Percentiles rank a stretch among this genome's conserved stretches.
phyloP scores from a whole-genome alignment of 2,888 invertebrate species.

The Eutolmus rufibarbis region DNA sequence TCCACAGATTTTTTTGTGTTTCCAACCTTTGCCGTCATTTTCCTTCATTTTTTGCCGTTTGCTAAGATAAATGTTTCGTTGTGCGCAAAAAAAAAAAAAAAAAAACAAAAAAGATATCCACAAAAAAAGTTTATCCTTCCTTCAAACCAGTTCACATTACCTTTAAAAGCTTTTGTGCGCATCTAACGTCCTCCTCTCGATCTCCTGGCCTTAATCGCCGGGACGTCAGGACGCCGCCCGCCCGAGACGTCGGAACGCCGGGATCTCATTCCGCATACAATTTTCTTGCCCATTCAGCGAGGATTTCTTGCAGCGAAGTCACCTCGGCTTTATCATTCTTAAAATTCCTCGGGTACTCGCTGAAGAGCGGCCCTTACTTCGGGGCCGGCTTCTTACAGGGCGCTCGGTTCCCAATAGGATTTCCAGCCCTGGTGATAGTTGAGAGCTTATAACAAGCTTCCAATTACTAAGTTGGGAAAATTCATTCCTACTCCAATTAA shows the following conservation, averaged over 20 bases:
- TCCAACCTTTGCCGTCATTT: constrained; percentile 35
- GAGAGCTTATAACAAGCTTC: constrained; percentile 30
- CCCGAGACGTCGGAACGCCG: too few species aligned
- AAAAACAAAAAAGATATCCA: too few species aligned
- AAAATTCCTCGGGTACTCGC: background rate
- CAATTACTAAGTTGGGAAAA: constrained; percentile 24
- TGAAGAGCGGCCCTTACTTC: background rate
- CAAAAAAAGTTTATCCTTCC: constrained; percentile 26
- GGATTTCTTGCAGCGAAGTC: background rate
- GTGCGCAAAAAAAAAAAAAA: constrained; percentile 2
- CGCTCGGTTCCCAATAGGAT: background rate
- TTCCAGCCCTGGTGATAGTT: constrained; percentile 26
- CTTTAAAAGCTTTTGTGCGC: constrained; percentile 24
- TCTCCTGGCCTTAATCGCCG: background rate
- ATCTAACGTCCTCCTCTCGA: background rate
- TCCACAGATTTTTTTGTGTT: constrained; percentile 28
- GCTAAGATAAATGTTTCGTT: constrained; percentile 38
- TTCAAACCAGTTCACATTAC: constrained; percentile 37
- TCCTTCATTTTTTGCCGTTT: constrained; percentile 29
- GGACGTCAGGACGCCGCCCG: too few species aligned
- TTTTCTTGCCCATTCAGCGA: constrained; percentile 1
- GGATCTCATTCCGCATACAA: constrained; percentile 3
- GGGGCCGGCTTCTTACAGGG: background rate
- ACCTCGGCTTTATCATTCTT: background rate
- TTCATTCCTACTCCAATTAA: constrained; percentile 31